phyloP scores from a whole-genome alignment of 2,113 vertebrate species.

The Odocoileus virginianus region DNA sequence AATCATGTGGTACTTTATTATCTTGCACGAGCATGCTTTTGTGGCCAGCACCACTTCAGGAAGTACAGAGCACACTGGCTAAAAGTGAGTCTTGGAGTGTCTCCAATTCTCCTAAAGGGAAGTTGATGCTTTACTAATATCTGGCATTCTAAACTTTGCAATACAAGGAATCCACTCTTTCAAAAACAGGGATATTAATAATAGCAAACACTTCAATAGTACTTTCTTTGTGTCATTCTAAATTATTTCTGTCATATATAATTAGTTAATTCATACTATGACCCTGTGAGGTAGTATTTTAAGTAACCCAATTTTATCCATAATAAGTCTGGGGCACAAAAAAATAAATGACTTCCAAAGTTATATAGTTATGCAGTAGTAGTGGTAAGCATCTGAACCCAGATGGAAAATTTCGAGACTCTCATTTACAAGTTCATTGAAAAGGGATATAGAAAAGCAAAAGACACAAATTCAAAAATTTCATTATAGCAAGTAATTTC shows the following conservation, averaged over 20 bases:
- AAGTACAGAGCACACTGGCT: background rate
- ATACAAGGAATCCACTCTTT: background rate
- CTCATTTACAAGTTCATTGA: background rate
- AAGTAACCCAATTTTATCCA: background rate
- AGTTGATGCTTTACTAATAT: background rate
- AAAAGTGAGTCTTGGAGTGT: background rate
- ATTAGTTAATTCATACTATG: background rate
- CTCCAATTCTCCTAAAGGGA: background rate
- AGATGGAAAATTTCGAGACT: background rate
- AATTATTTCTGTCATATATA: background rate
- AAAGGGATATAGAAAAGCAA: background rate
- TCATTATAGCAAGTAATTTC: constrained; percentile 5
- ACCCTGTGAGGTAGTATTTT: background rate
- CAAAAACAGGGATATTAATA: background rate
- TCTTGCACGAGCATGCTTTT: background rate
- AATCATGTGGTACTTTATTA: background rate
- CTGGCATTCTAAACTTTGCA: background rate
- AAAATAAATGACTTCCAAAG: background rate
- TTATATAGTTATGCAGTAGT: background rate
- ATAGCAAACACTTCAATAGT: background rate
- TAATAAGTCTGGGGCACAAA: background rate
- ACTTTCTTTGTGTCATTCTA: background rate
- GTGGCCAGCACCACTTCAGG: background rate
- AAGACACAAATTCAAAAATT: background rate
- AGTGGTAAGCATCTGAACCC: background rate